Percentiles rank a stretch among this genome's conserved stretches.
These are phyloP conservation scores for Hypsibius dujardini DNA, from an alignment of 1,140 invertebrate genomes.

Conservation along the genomic window DNA sequence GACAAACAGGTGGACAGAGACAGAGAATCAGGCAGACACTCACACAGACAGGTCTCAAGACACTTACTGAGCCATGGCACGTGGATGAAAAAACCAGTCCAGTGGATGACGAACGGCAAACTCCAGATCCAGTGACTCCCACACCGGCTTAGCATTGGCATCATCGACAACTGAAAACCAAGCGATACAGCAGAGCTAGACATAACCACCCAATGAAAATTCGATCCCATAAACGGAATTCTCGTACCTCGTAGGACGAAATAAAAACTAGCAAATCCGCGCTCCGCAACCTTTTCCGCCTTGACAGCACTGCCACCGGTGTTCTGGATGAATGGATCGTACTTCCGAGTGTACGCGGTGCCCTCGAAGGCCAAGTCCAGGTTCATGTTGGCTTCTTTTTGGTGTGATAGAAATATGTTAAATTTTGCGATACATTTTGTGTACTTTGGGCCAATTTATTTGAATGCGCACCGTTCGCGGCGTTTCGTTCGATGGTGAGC, in stretches of 20 bases:
- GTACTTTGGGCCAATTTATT: no score
- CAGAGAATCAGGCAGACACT: neutral
- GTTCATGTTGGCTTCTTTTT: neutral
- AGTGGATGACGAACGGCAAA: neutral
- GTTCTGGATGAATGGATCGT: neutral
- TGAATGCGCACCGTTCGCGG: no score
- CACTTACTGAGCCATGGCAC: neutral
- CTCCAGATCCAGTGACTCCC: neutral
- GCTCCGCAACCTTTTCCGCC: neutral
- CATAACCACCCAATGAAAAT: neutral
- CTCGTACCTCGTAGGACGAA: neutral
- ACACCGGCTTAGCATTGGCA: neutral
- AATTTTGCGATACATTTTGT: no score
- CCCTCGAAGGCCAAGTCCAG: neutral
- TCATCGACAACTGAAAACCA: neutral
- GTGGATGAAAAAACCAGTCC: neutral
- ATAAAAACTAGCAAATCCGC: neutral
- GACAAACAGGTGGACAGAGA: neutral
- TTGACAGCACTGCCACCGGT: neutral
- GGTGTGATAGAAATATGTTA: no score
- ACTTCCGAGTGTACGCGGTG: neutral
- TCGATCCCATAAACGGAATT: neutral
- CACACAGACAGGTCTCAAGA: neutral
- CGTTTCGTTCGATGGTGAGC: no score
- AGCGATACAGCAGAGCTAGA: neutral